Evolutionary conservation across 2,888 invertebrate species (phyloP), one percentile per base, ranked within the genome.

Genomic region (Papilio protenor): DNA sequence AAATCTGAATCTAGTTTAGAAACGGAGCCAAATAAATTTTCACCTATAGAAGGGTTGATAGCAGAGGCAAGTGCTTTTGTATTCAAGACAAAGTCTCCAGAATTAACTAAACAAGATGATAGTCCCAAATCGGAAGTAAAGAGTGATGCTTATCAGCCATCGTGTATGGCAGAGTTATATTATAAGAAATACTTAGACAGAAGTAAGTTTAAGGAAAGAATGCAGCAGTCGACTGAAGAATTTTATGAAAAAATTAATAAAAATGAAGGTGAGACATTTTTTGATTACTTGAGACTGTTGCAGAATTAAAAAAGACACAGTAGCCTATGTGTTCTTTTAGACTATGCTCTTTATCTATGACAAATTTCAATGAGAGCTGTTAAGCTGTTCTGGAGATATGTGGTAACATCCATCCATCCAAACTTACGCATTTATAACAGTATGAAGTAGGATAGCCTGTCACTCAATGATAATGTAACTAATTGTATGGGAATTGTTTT

Each of bases 161-260:
- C 90, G 0, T 21, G 64, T 2, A 69, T 80, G 16, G 91, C 91
- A 0, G 79, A 78, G 55, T 86, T 87, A 45, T 91, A 89, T 80
- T 92, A 90, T 33, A 82, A 83, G 1, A 86, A 87, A 73, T 90
- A 82, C 79, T 14, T 88, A 10, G 84, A 88, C 49, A 84, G 84
- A 3, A 86, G 78, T 49, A 83, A 82, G 70, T n/a, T 87, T 1
- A 85, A 83, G 57, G 81, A 86, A 1, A 40, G 81, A 2, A 64
- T 85, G 1, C 80, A 82, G 45, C 84, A 89, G 11, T 45, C 45
- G 21, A 66, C 66, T 8, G 86, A 89, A 33, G 83, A 92, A n/a
- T 91, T 92, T 91, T 75, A 66, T 80, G 0, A 81, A 52, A 74
- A 86, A 69, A 84, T 0, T 87, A 91, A 77, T 80, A 80, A 1